These are phyloP conservation scores for Craseonycteris thonglongyai DNA, from an alignment of 2,113 vertebrate species.

Conservation along the genomic window DNA sequence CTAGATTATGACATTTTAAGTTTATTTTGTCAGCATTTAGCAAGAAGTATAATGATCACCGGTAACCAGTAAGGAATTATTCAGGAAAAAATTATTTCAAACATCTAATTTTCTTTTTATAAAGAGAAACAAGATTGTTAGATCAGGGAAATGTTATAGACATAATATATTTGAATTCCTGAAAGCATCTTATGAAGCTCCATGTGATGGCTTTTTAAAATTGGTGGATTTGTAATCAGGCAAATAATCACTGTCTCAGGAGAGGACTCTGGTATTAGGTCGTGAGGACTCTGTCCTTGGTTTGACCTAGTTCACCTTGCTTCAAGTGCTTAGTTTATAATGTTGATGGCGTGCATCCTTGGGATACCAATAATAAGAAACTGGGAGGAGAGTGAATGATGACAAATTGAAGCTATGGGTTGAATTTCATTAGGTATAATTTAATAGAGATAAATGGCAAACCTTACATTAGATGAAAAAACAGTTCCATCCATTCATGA, in stretches of 20 bases:
- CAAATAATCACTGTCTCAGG: neutral
- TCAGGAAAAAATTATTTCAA: neutral
- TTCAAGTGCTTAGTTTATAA: neutral
- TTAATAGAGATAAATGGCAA: constrained; percentile 38
- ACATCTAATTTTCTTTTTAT: neutral
- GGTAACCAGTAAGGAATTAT: neutral
- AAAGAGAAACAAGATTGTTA: neutral
- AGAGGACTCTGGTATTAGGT: neutral
- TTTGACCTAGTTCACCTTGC: neutral
- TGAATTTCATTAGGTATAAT: constrained; percentile 10
- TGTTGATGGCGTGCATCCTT: neutral
- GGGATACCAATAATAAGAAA: neutral
- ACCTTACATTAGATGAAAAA: neutral
- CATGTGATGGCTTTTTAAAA: neutral
- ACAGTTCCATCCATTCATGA: neutral
- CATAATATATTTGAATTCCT: neutral
- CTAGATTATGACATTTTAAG: neutral
- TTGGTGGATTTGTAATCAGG: neutral
- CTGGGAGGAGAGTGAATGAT: neutral
- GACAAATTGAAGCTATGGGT: constrained; percentile 5
- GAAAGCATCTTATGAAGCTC: neutral
- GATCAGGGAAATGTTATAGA: neutral
- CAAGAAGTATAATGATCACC: neutral
- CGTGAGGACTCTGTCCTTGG: neutral
- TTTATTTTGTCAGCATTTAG: neutral